These are phyloP conservation scores for Thecophora atra DNA, from an alignment of 2,888 invertebrate species.

Conservation along the genomic window DNA sequence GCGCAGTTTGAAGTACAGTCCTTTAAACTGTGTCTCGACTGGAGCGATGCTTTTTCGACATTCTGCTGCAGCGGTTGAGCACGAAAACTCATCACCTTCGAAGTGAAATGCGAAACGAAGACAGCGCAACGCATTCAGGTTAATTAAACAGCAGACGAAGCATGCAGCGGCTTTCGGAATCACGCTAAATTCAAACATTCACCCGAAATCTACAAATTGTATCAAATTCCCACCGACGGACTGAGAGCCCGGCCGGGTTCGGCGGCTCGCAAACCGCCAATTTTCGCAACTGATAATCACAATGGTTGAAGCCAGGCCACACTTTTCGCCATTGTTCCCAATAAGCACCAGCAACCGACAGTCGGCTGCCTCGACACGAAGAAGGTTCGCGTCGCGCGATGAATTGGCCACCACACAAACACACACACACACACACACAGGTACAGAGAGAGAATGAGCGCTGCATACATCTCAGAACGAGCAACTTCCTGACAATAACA, in stretches of 20 bases:
- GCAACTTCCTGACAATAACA: conserved; percentile 47
- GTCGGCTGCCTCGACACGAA: background rate
- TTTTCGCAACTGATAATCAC: conserved; percentile 36
- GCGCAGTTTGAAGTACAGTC: too few relatives aligned
- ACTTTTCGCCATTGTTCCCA: conserved; percentile 33
- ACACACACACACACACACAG: background rate
- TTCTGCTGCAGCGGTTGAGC: background rate
- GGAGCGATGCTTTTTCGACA: background rate
- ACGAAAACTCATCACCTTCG: background rate
- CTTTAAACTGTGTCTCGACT: background rate
- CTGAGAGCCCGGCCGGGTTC: background rate
- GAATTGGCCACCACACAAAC: conserved; percentile 6
- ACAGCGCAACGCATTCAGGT: background rate
- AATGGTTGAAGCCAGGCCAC: conserved; percentile 28
- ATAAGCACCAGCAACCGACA: conserved; percentile 14
- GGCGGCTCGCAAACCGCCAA: conserved; percentile 25
- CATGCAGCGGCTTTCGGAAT: background rate
- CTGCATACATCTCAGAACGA: conserved; percentile 37
- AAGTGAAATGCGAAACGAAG: background rate
- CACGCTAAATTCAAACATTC: background rate
- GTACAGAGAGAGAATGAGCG: background rate
- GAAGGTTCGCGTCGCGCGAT: background rate
- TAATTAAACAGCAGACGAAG: background rate
- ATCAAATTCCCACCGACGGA: conserved; percentile 47
- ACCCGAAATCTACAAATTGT: conserved; percentile 59